Conservation (phyloP, 2,797 vertebrate genomes). For the Tenualosa ilisha region DNA sequence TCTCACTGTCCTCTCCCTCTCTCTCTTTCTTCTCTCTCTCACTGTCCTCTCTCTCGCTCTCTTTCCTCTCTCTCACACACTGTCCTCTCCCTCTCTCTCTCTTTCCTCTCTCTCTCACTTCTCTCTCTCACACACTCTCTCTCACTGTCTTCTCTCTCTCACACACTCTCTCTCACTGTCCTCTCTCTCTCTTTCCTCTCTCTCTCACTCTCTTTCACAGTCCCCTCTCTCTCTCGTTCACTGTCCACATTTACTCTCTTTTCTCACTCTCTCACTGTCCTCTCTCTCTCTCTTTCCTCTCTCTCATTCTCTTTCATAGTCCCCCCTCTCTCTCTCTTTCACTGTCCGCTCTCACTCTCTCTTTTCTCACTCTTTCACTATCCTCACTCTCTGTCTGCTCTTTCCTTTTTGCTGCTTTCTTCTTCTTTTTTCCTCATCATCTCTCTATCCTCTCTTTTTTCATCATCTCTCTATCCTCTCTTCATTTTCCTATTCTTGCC, state of each 20-base stretch:
- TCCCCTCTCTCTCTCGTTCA: slow-evolving; percentile 31
- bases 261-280: slow-evolving; percentile 49
- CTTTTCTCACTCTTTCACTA: not conserved
- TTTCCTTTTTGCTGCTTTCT: slow-evolving; percentile 26
- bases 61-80: too few relatives aligned
- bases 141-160: slow-evolving; percentile 56
- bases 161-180: not conserved
- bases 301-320: too few relatives aligned
- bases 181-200: slow-evolving; percentile 34
- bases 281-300: too few relatives aligned
- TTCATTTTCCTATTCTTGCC: slow-evolving; percentile 52
- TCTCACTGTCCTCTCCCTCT: slow-evolving; percentile 21
- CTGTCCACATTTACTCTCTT: slow-evolving; percentile 44
- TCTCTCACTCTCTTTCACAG: not conserved
- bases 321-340: too few relatives aligned
- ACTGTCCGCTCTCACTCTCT: slow-evolving; percentile 26
- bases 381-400: not conserved
- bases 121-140: too few relatives aligned
- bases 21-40: not conserved
- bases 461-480: slow-evolving; percentile 57
- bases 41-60: not conserved
- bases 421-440: slow-evolving; percentile 64
- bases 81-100: too few relatives aligned
- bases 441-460: slow-evolving; percentile 61
- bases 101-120: slow-evolving; percentile 42